A percentile compares a stretch with the other conserved stretches of the same genome.
phyloP scores from a whole-genome alignment of 2,888 invertebrate genomes.

The Acrocyrtus sp. region DNA sequence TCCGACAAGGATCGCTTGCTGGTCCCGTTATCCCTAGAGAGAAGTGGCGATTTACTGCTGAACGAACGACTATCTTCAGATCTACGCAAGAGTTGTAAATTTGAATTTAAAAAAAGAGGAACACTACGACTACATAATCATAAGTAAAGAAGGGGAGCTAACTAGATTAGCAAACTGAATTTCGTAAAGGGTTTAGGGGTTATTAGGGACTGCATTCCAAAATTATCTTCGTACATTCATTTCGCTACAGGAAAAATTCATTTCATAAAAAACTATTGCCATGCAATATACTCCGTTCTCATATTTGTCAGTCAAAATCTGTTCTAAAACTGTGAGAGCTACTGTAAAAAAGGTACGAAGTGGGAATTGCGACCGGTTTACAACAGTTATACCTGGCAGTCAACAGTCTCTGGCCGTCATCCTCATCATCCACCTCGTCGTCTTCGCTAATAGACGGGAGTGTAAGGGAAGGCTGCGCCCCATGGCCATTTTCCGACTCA shows the following conservation, averaged over 20 bases:
- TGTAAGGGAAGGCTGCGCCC: constrained; percentile 79
- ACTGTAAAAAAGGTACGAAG: no score
- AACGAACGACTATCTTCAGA: constrained; percentile 63
- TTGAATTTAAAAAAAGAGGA: constrained; percentile 38
- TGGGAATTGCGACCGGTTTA: no score
- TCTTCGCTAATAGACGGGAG: constrained; percentile 95
- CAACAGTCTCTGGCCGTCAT: constrained; percentile 68
- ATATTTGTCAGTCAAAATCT: no score
- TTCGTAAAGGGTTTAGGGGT: no score
- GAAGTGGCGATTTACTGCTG: constrained; percentile 63
- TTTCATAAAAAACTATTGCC: no score
- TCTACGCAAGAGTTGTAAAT: constrained; percentile 46
- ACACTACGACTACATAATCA: constrained; percentile 9
- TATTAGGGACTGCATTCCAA: no score
- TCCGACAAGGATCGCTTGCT: constrained; percentile 62
- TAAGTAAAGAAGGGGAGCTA: constrained; percentile 42
- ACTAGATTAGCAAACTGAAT: no score
- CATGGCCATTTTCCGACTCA: constrained; percentile 64
- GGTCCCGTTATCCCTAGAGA: constrained; percentile 63
- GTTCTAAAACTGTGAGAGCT: no score
- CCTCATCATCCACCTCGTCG: constrained; percentile 85
- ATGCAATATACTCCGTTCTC: no score
- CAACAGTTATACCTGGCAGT: constrained; percentile 61
- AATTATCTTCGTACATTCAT: no score
- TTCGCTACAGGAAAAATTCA: no score